A percentile compares a stretch with the other conserved stretches of the same genome.
phyloP scores from a whole-genome alignment of 2,797 vertebrate genomes.

The Prunella strophiata region DNA sequence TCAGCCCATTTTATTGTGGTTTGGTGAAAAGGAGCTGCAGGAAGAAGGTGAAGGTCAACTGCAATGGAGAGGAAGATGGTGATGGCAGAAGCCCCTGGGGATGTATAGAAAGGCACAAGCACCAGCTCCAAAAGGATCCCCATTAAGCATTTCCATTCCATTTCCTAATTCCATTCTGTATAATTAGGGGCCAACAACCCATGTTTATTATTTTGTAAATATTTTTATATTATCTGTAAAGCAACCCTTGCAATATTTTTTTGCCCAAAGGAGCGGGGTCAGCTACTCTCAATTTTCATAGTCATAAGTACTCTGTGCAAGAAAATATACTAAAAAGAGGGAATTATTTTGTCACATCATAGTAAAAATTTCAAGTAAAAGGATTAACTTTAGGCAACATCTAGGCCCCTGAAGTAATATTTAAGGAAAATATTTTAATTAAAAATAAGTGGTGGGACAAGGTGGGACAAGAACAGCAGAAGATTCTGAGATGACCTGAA shows the following conservation, averaged over 20 bases:
- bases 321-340: not conserved
- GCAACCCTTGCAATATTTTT: not conserved
- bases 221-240: not conserved
- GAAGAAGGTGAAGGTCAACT: not conserved
- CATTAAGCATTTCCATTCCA: not conserved
- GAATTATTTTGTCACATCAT: not conserved
- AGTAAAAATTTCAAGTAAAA: not conserved
- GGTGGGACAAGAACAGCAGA: not conserved
- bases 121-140: not conserved
- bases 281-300: not conserved
- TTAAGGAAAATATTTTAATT: not conserved
- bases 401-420: not conserved
- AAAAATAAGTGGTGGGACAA: not conserved
- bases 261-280: not conserved
- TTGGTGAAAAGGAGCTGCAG: not conserved
- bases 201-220: not conserved
- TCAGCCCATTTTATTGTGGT: rapidly evolving
- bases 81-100: not conserved
- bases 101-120: not conserved
- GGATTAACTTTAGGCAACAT: not conserved
- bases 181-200: not conserved
- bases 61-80: not conserved
- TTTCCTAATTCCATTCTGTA: not conserved
- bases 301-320: not conserved
- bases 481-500: not conserved